Base-by-base conservation (phyloP, 2,888 invertebrate species). In the Brenthis daphne region DNA sequence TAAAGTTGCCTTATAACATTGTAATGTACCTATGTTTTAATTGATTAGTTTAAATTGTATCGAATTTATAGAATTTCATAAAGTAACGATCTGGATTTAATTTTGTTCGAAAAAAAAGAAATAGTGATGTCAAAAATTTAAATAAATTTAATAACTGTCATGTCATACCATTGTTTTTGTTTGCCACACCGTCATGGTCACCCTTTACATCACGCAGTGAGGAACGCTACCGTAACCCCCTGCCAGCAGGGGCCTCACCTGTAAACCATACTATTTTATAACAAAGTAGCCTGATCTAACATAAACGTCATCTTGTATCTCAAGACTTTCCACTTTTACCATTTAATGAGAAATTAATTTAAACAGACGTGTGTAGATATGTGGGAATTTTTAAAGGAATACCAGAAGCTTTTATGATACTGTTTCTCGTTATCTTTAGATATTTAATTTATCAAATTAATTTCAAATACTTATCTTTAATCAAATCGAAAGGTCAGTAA, bases 161-260 rank as follows among this genome's bases (percentile, higher is more conserved):
- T 12, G 33, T 37, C 29, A 50, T 13, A 16, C 50, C 14, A 37
- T 8, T 63, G 20, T 3, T 6, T 51, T 53, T 53, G 37, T 63
- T 53, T 37, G 37, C 37, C 33, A 3, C 13, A 47, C 20, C 11
- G 6, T 14, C 47, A 54, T 69, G 69, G 71, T 57, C 63, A 72
- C 65, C 85, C 82, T 82, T 75, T 76, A 80, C 84, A 81, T 84
- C 92, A 87, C 85, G 88, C 89, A 78, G 91, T 77, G 91, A 74
- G 72, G 78, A 73, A 84, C 85, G 92, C 92, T 92, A 92, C 92
- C 84, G 92, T 91, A 83, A 77, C 89, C 90, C 90, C 91, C 92
- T 82, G 88, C 84, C 77, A 85, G 81, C 77, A 74, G 71, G 82
- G 82, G 84, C 85, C 84, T 82, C 80, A 79, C 78, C 80, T 79